Conservation (phyloP, 2,113 vertebrate genomes). For the Mystacornis crossleyi region DNA sequence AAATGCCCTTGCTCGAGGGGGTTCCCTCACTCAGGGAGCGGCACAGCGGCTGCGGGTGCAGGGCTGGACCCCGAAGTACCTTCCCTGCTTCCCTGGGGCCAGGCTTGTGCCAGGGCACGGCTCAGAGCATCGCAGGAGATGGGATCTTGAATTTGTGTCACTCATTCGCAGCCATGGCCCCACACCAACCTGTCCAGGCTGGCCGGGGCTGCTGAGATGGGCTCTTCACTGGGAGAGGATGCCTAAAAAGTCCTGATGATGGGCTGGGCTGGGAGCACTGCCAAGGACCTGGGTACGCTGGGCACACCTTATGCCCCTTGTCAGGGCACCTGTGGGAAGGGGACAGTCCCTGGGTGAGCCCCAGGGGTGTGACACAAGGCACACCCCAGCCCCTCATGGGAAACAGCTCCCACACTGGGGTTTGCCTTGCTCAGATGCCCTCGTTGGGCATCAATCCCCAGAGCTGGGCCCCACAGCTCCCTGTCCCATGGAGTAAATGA, state of each 20-base stretch:
- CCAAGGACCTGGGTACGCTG: rapidly evolving
- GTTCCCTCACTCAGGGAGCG: conserved; percentile 73
- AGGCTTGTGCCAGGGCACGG: rapidly evolving
- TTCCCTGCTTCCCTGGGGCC: rapidly evolving
- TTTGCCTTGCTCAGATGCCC: rapidly evolving
- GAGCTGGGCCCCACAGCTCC: not conserved
- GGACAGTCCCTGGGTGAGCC: not conserved
- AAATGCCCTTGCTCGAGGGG: conserved; percentile 75
- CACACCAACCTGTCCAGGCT: rapidly evolving
- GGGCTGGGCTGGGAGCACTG: rapidly evolving
- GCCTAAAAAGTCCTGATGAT: too few species aligned
- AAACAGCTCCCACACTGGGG: not conserved
- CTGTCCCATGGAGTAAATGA: not conserved
- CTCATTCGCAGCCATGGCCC: rapidly evolving
- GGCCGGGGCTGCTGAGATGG: rapidly evolving
- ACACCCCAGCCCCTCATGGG: rapidly evolving
- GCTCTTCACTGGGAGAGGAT: not conserved
- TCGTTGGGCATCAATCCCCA: rapidly evolving
- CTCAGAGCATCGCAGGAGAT: rapidly evolving
- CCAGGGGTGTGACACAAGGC: not conserved
- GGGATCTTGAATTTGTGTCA: not conserved
- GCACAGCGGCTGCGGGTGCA: conserved; percentile 67
- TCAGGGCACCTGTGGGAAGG: not conserved
- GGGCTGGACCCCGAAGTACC: conserved; percentile 45
- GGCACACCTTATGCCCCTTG: rapidly evolving